Base-by-base conservation (phyloP, 2,797 vertebrate genomes). In the Periparus ater region DNA sequence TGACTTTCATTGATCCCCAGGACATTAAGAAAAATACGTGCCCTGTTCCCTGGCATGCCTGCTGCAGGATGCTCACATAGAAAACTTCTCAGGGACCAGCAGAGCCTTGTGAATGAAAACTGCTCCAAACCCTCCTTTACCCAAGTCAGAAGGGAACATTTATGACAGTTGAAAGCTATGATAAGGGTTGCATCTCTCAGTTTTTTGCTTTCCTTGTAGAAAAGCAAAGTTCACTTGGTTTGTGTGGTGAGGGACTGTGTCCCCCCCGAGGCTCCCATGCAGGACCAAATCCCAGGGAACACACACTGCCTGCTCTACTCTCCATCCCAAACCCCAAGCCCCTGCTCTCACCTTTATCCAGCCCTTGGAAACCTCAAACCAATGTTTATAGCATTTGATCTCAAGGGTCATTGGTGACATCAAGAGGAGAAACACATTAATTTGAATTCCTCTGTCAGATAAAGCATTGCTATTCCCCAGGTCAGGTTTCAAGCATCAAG, bases 221-320 rank as follows among this genome's bases (percentile, higher is more conserved):
- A 88, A 72, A 92, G 22, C 20, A 10, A 63, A 76, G 38, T 57
- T 73, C 55, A 47, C 27, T 38, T 3, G 1, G 20, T 58, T 57
- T 77, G 44, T 10, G 3, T 10, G 3, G 15, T 12, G 61, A 73
- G 23, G 32, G 27, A 62, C 45, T 1, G 6, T 40, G 45, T 38
- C 1, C 17, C 22, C 3, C 9, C 9, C 36, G 32, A 60, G 15
- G 44, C 4, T 62, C 44, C 20, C n/a, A 29, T 0, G 0, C 13
- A 63, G 40, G 36, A 48, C 8, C 14, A 34, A n/a, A 48, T 66
- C 36, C 38, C 3, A 4, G 44, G 19, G 34, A 70, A 54, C 3
- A 20, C 4, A 2, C 3, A 1, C 0, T 60, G 30, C 47, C 87
- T 36, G 2, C 19, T 53, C 54, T 0, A 0, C 26, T 71, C 38